Evolutionary conservation across 2,113 vertebrate genomes (phyloP).

Genomic region (Regulus satrapa): DNA sequence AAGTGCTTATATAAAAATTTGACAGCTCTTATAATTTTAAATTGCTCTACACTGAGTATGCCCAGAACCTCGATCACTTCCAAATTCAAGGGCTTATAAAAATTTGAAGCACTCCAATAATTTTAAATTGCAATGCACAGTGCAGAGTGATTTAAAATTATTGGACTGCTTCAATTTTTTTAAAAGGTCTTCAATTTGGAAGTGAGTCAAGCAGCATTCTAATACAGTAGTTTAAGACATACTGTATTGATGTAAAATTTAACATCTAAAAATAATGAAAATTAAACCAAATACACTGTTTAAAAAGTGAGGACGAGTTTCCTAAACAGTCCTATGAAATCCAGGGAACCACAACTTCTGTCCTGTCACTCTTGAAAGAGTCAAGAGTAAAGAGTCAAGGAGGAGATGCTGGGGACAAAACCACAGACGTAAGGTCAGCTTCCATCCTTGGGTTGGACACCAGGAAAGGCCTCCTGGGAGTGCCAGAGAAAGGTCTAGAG

Average conservation of each 20-base stretch:
- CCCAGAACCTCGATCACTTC: constrained; percentile 86
- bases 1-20: constrained; percentile 88
- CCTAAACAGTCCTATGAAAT: constrained; percentile 17
- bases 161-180: constrained; percentile 81
- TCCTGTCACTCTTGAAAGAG: no score
- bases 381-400: background rate
- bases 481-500: background rate
- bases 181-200: constrained; percentile 83
- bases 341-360: background rate
- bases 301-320: background rate
- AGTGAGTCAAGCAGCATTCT: constrained; percentile 82
- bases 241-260: constrained; percentile 75
- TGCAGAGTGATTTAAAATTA: constrained; percentile 87
- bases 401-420: fast-evolving
- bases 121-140: constrained; percentile 86
- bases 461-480: background rate
- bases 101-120: constrained; percentile 88
- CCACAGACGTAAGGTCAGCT: background rate
- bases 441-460: background rate
- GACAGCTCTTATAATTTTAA: constrained; percentile 88
- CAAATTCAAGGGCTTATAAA: constrained; percentile 88
- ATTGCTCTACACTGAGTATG: constrained; percentile 84
- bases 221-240: constrained; percentile 76
- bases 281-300: constrained; percentile 65
- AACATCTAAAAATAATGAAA: constrained; percentile 79